Conservation (phyloP, 2,888 invertebrate species). For the Napeogenes sylphis region DNA sequence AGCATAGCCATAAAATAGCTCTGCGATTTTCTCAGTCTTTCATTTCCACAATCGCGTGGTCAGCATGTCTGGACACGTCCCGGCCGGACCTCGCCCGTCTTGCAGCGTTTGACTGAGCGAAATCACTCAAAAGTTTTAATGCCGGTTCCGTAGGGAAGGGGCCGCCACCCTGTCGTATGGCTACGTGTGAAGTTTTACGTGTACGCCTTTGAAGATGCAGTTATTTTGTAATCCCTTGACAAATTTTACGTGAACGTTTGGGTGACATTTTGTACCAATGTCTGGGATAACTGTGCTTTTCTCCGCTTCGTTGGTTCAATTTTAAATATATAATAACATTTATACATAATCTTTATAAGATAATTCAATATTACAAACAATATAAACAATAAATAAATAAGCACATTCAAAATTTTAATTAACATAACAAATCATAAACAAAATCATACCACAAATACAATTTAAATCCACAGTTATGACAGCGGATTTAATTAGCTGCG, state of each 20-base stretch:
- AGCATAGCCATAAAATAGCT: neutral
- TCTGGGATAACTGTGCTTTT: neutral
- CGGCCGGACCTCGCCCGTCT: slow-evolving; percentile 60
- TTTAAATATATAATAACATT: too few relatives aligned
- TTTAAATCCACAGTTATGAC: slow-evolving; percentile 28
- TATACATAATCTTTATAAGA: too few relatives aligned
- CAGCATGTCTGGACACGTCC: slow-evolving; percentile 37
- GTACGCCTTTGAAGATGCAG: slow-evolving; percentile 31
- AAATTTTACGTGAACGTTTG: slow-evolving; percentile 8
- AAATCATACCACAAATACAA: slow-evolving; percentile 6
- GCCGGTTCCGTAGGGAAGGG: slow-evolving; percentile 66
- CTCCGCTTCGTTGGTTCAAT: neutral
- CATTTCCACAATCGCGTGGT: slow-evolving; percentile 35
- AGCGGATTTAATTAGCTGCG: slow-evolving; percentile 40
- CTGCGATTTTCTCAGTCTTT: slow-evolving; percentile 10
- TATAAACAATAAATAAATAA: too few relatives aligned
- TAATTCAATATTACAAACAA: too few relatives aligned
- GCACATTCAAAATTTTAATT: neutral
- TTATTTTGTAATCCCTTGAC: slow-evolving; percentile 18
- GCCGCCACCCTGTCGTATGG: slow-evolving; percentile 28
- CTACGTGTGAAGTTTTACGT: slow-evolving; percentile 38
- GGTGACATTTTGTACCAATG: slow-evolving; percentile 3
- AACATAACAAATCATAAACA: slow-evolving; percentile 6
- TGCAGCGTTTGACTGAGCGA: slow-evolving; percentile 74
- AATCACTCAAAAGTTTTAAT: slow-evolving; percentile 78